Evolutionary conservation across 2,797 vertebrate genomes (phyloP).

Genomic region (Galagoides demidoff): DNA sequence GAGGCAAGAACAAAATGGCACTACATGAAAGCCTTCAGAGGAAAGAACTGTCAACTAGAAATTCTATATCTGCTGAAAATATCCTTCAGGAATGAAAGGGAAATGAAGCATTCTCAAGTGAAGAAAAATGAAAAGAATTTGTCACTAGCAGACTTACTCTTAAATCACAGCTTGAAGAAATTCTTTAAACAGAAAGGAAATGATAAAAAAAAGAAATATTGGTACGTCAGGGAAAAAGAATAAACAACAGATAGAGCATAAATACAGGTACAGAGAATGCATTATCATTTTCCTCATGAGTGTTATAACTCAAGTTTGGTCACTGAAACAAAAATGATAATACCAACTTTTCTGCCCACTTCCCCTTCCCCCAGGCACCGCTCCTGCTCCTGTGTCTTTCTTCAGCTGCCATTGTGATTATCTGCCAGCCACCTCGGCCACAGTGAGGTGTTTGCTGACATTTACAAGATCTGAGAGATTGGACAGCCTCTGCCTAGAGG

Average conservation of each 20-base stretch:
- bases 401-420: background rate
- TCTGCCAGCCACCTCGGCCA: background rate
- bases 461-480: background rate
- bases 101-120: slow-evolving; percentile 14
- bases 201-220: background rate
- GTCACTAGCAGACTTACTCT: background rate
- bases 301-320: background rate
- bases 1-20: background rate
- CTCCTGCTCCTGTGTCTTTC: background rate
- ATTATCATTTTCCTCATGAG: background rate
- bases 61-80: background rate
- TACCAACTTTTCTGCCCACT: background rate
- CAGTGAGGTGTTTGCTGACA: background rate
- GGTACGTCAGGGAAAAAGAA: background rate
- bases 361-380: background rate
- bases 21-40: background rate
- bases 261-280: background rate
- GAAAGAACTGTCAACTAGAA: background rate
- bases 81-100: background rate
- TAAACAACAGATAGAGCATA: background rate
- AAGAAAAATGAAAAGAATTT: background rate
- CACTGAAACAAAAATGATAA: background rate
- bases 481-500: background rate
- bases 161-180: background rate
- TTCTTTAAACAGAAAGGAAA: background rate